A percentile compares a stretch with the other conserved stretches of the same genome.
These are phyloP conservation scores for Macropis europaea DNA, from an alignment of 2,888 invertebrate species.

Conservation along the genomic window DNA sequence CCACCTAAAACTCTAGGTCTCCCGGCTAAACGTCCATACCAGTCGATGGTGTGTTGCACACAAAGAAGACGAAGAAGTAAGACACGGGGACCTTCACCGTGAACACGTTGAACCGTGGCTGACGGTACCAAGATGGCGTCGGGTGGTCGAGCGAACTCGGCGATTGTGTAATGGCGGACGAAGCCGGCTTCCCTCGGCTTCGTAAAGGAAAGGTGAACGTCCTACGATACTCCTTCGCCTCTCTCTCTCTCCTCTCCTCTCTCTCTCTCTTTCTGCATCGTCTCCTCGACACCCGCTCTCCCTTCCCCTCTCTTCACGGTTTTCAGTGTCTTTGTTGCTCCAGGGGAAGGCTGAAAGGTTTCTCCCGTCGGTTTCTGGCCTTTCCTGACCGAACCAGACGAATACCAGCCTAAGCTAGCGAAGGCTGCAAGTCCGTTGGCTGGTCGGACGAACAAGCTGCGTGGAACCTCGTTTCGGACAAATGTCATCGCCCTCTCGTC, in stretches of 20 bases:
- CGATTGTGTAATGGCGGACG: slow-evolving; percentile 78
- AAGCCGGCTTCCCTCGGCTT: slow-evolving; percentile 60
- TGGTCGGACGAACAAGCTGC: slow-evolving; percentile 50
- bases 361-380: slow-evolving; percentile 17
- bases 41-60: no score
- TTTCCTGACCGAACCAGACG: slow-evolving; percentile 38
- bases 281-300: slow-evolving; percentile 3
- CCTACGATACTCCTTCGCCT: slow-evolving; percentile 56
- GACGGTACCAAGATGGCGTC: slow-evolving; percentile 75
- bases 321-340: no score
- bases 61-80: not conserved
- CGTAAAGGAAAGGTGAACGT: slow-evolving; percentile 72
- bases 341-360: no score
- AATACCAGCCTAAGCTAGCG: slow-evolving; percentile 56
- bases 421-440: slow-evolving; percentile 57
- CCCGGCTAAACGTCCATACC: no score
- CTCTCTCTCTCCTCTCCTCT: slow-evolving; percentile 20
- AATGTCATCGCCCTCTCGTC: slow-evolving; percentile 61
- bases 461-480: slow-evolving; percentile 62
- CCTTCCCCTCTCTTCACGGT: not conserved
- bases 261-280: not conserved
- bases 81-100: slow-evolving; percentile 64
- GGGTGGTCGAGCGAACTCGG: slow-evolving; percentile 60
- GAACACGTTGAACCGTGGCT: slow-evolving; percentile 67
- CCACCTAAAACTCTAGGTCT: no score